Evolutionary conservation across 2,888 invertebrate species (phyloP), one percentile per base, ranked within the genome.

Genomic region (Habroteleia sp.): DNA sequence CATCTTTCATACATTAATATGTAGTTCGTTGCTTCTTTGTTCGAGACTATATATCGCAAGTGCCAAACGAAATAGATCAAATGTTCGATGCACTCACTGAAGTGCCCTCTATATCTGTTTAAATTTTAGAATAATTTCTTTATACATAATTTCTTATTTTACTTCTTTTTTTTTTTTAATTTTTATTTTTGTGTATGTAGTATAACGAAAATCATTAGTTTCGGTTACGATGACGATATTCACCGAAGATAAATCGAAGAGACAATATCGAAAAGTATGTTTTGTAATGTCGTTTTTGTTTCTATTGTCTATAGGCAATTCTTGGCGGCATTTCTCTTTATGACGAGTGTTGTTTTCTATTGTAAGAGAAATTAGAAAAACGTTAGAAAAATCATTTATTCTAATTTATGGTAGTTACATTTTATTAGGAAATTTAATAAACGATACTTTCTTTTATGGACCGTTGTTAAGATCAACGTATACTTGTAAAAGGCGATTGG

Each of bases 71-170:
- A 54, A 71, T 54, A 46, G 75, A 72, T 72, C 50, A 60, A 68
- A 76, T 68, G 75, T 76, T 76, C 72, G 75, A 76, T 76, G 66
- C 27, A 71, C 71, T 72, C 75, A 76, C 72, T 76, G 41, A 76
- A 76, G 75, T 76, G 75, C 68, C 75, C 75, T 74, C 58, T 74
- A 63, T 46, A 56, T 75, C 60, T 69, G 50, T 42, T 35, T 48
- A 41, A 29, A 50, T 42, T 58, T 42, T 66, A 41, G 23, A 13
- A 16, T 27, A 27, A 13, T 27, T 46, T 73, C 58, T 56, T 11
- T 29, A 5, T 16, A 7, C 41, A 25, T 35, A n/a, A n/a, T n/a
- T n/a, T n/a, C n/a, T n/a, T n/a, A n/a, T n/a, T 20, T 20, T 5
- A 20, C 31, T 7, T 8, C 27, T 46, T 10, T 39, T 0, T 56